Evolutionary conservation across 2,113 vertebrate genomes (phyloP).

Genomic region (Illadopsis cleaveri): DNA sequence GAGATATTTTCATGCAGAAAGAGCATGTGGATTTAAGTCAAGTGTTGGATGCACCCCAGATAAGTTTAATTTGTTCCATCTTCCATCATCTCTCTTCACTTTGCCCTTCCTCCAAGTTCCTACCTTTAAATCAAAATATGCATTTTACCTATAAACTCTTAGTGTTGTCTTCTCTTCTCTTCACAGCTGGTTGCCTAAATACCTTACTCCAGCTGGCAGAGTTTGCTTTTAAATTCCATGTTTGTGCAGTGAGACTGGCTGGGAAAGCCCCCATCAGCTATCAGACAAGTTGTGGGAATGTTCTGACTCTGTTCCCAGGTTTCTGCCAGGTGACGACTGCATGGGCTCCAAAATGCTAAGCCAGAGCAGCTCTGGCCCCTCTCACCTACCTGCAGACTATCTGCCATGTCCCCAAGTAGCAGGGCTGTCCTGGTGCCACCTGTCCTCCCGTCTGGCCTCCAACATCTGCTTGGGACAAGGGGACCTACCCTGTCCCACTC

Average conservation of each 20-base stretch:
- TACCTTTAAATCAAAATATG: background rate
- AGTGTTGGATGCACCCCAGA: background rate
- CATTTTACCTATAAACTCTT: background rate
- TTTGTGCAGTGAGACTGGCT: background rate
- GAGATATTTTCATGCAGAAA: background rate
- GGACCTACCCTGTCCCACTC: background rate
- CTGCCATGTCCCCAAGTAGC: rapidly evolving
- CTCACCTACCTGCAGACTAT: background rate
- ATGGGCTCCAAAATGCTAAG: rapidly evolving
- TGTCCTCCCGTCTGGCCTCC: background rate
- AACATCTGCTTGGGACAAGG: rapidly evolving
- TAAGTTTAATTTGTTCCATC: background rate
- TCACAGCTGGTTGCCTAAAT: background rate
- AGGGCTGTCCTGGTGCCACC: rapidly evolving
- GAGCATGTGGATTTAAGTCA: background rate
- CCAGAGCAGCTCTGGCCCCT: background rate
- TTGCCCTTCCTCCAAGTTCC: background rate
- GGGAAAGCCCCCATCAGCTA: background rate
- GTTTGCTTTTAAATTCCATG: background rate
- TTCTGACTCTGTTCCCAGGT: background rate
- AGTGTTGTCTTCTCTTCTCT: background rate
- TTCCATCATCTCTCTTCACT: background rate
- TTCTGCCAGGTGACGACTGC: background rate
- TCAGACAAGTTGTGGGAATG: rapidly evolving
- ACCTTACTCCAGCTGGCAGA: background rate